Base-by-base conservation (phyloP, 2,797 vertebrate species). In the Phalanger gymnotis region DNA sequence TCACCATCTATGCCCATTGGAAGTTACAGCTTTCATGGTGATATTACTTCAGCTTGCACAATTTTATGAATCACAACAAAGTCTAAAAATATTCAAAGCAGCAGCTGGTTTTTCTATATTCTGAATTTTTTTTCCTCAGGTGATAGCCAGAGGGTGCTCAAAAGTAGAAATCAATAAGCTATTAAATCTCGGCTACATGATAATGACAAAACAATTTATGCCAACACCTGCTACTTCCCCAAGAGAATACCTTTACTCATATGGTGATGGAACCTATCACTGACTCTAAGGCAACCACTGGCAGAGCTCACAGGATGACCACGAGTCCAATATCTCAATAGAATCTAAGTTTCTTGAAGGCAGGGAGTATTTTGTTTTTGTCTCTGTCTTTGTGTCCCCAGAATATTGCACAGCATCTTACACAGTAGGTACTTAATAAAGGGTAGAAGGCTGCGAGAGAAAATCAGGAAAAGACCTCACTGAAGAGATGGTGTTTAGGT, bases 81-180 rank as follows among this genome's bases (percentile, higher is more conserved):
- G 14, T 11, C 66, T 47, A 81, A 56, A 91, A 91, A 22, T 73
- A 4, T 25, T 2, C 11, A 90, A 55, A 57, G 6, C 66, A 56
- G 30, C 40, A n/a, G 91, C 53, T 81, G n/a, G 28, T 31, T 92
- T 91, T 91, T 95, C 93, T 56, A 58, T 47, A 54, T 22, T 94
- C 58, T 58, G 61, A 94, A 94, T 31, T 94, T 94, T 54, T 51
- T 94, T 6, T 31, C 58, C 57, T 57, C 40, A 27, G 7, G 40
- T 87, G 3, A 96, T 56, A 94, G 30, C 61, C 94, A 30, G 31
- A 90, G 28, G 94, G 40, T 56, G n/a, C 53, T 55, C 91, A 92
- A 61, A 96, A 96, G 91, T 66, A 57, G 30, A 90, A 92, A 56
- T 7, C 30, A 94, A 95, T n/a, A 61, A 91, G 54, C 87, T 94